phyloP scores from a whole-genome alignment of 2,888 invertebrate species.

The Calliopum simillimum region DNA sequence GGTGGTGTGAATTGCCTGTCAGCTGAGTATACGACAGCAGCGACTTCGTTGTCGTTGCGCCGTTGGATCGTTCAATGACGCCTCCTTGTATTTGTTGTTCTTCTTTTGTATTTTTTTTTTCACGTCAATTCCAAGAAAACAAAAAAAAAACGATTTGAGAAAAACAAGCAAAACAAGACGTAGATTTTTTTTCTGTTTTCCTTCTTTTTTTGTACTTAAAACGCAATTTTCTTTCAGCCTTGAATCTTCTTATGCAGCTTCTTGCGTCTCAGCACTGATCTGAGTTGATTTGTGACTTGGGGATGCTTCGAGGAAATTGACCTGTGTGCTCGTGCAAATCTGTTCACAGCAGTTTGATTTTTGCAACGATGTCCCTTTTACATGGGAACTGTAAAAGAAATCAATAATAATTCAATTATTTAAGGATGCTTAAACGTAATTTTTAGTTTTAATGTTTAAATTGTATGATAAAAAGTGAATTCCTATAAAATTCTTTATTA shows the following conservation, averaged over 20 bases:
- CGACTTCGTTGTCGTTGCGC: constrained; percentile 46
- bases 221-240: constrained; percentile 49
- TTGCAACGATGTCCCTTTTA: background rate
- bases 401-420: background rate
- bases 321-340: constrained; percentile 43
- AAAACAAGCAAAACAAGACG: background rate
- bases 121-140: constrained; percentile 6
- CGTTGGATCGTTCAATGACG: constrained; percentile 57
- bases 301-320: no score
- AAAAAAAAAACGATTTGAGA: background rate
- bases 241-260: background rate
- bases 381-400: constrained; percentile 15
- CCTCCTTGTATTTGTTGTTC: constrained; percentile 46
- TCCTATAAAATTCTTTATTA: no score
- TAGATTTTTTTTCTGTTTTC: constrained; percentile 19
- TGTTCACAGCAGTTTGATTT: background rate
- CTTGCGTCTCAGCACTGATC: background rate
- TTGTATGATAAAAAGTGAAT: no score
- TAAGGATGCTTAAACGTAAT: no score
- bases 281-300: no score
- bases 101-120: constrained; percentile 24
- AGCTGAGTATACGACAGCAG: constrained; percentile 50
- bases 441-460: no score
- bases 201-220: constrained; percentile 42
- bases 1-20: constrained; percentile 39